Base-by-base conservation (phyloP, 2,113 vertebrate species). In the Sisor rabdophorus region DNA sequence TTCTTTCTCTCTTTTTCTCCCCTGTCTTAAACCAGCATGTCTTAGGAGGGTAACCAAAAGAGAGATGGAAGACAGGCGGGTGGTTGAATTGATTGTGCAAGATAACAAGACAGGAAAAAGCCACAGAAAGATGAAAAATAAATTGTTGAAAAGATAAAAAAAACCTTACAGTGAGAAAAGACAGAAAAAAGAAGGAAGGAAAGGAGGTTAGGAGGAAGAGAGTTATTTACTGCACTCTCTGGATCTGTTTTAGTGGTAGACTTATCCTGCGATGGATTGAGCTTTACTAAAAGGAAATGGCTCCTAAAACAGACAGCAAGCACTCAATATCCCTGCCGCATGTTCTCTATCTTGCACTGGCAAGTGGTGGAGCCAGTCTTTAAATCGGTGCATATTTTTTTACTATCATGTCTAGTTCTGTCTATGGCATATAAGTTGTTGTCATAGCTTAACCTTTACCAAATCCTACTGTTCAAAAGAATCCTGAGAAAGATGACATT, bases 181-280 rank as follows among this genome's bases (percentile, higher is more conserved):
- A 36, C 28, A 26, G 55, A 32, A 64, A 73, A 52, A 67, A 24
- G 17, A 54, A n/a, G 32, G 17, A 61, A 26, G 26, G 53, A 44
- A 28, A 58, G 26, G 20, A 28, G 65, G 47, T 53, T 47, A 47
- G 24, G 47, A 65, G 56, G 47, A 47, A 65, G 70, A 63, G 70
- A 71, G 20, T 63, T 36, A 75, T 73, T 77, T 77, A 69, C 65
- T 55, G 78, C 64, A 53, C 72, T 67, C 65, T 65, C 40, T 59
- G 54, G 61, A 24, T 63, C 54, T 69, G 52, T 69, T 28, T 54
- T 61, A 69, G 24, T 32, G 24, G 22, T 65, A 75, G 47, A 44
- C 71, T 79, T 36, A 53, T 81, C 64, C 48, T 54, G 54, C 22
- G 48, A 24, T 22, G 64, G 24, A 76, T 47, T n/a, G 22, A 20